Evolutionary conservation across 2,113 vertebrate species (phyloP).

Genomic region (Strix aluco): DNA sequence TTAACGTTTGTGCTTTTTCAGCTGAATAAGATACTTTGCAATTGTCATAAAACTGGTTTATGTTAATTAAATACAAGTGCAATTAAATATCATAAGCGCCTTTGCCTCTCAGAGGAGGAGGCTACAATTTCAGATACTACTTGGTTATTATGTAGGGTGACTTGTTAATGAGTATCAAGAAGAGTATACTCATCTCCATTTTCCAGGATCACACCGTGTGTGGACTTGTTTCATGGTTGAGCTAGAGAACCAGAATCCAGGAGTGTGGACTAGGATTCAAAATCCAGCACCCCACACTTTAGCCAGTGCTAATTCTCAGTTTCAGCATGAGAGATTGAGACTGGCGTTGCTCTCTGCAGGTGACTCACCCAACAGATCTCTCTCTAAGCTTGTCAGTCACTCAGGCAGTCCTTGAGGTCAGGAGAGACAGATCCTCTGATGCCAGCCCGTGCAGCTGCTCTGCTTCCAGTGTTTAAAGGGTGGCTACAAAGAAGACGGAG

Average conservation of each 20-base stretch:
- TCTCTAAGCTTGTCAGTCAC: not conserved
- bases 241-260: not conserved
- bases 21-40: not conserved
- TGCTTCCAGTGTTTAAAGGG: not conserved
- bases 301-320: not conserved
- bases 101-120: not conserved
- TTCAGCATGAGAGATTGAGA: no score
- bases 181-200: not conserved
- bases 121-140: not conserved
- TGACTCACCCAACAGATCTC: not conserved
- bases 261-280: not conserved
- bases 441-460: not conserved
- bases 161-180: not conserved
- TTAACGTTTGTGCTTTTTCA: not conserved
- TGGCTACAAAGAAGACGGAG: no score
- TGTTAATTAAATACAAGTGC: not conserved
- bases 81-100: not conserved
- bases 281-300: not conserved
- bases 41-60: not conserved
- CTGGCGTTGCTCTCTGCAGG: not conserved
- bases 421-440: not conserved
- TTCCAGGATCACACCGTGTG: not conserved
- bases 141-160: not conserved
- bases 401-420: not conserved
- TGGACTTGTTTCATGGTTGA: not conserved